phyloP scores from a whole-genome alignment of 2,888 invertebrate species.

The Cheilosia vernalis region DNA sequence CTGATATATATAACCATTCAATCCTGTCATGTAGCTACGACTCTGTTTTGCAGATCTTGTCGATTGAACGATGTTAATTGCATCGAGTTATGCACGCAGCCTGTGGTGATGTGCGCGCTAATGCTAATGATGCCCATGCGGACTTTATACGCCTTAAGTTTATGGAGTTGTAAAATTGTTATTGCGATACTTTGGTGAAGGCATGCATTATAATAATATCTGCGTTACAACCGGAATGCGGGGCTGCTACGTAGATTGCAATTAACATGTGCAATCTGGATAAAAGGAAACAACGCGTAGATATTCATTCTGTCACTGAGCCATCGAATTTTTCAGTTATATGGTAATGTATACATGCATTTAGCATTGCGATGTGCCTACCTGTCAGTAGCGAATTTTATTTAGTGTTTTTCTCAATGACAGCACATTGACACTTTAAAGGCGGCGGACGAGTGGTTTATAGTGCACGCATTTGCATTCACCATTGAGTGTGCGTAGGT shows the following conservation, averaged over 20 bases:
- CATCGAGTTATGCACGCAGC: constrained; percentile 37
- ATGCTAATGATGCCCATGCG: constrained; percentile 14
- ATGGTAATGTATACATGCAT: too few species aligned
- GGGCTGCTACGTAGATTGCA: not conserved
- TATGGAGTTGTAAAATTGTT: constrained; percentile 39
- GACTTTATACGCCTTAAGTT: constrained; percentile 13
- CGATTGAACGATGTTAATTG: constrained; percentile 12
- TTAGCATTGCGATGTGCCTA: too few species aligned
- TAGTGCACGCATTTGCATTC: not conserved
- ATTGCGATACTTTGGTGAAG: constrained; percentile 7
- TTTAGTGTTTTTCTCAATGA: not conserved
- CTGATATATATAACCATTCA: not conserved
- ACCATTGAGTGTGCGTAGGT: not conserved
- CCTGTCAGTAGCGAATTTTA: not conserved
- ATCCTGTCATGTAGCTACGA: not conserved
- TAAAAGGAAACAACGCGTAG: not conserved
- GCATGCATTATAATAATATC: not conserved
- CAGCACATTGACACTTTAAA: not conserved
- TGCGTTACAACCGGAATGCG: constrained; percentile 3
- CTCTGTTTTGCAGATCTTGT: constrained; percentile 4
- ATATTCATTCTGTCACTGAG: not conserved
- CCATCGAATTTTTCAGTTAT: not conserved
- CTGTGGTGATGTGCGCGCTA: not conserved
- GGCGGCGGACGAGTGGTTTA: not conserved
- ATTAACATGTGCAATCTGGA: not conserved